Evolutionary conservation across 2,888 invertebrate genomes (phyloP).

Genomic region (Nephrotoma appendiculata): DNA sequence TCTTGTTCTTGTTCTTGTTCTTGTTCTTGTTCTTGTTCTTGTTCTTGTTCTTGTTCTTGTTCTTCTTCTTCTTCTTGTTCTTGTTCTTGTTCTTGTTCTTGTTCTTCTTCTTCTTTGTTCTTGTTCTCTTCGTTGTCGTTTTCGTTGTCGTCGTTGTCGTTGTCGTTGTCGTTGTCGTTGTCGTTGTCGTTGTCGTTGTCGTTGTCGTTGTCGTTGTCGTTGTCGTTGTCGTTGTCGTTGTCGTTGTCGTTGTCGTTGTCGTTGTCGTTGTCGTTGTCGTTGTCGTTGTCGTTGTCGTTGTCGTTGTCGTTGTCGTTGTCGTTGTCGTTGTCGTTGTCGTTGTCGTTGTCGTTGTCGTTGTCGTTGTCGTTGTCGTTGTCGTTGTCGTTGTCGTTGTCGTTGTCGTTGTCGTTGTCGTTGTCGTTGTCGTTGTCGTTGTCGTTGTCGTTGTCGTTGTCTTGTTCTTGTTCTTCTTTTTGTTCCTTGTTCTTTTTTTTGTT

Average conservation of each 20-base stretch:
- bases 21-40: too few relatives aligned
- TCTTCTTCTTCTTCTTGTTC: too few relatives aligned
- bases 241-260: slow-evolving; percentile 11
- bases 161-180: slow-evolving; percentile 11
- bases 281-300: too few relatives aligned
- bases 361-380: slow-evolving; percentile 7
- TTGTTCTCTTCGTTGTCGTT: slow-evolving; percentile 5
- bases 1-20: too few relatives aligned
- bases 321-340: background rate
- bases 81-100: too few relatives aligned
- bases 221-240: slow-evolving; percentile 13
- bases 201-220: slow-evolving; percentile 5
- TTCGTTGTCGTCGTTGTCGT: slow-evolving; percentile 13
- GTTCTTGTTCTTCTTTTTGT: background rate
- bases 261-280: slow-evolving; percentile 7
- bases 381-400: slow-evolving; percentile 13
- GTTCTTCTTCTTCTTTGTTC: slow-evolving; percentile 18
- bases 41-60: too few relatives aligned
- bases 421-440: slow-evolving; percentile 6
- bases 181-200: slow-evolving; percentile 8
- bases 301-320: background rate
- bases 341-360: background rate
- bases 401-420: slow-evolving; percentile 19
- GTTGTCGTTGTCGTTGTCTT: background rate
- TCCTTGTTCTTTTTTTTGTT: background rate